phyloP scores from a whole-genome alignment of 1,140 invertebrate species.

The Potamilus streckersoni region DNA sequence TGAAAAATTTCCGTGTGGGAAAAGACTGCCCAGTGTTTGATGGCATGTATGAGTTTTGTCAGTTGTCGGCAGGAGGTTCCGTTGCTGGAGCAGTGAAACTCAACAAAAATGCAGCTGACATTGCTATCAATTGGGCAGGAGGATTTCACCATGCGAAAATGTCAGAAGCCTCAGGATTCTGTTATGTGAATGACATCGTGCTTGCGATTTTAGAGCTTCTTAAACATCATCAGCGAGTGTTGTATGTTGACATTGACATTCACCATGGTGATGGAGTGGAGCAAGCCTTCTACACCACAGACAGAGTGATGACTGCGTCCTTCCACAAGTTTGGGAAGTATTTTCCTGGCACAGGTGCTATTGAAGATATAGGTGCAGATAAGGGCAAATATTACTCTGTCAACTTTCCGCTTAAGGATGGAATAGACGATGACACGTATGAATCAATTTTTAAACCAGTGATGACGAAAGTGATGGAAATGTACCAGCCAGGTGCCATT shows the following conservation, averaged over 20 bases:
- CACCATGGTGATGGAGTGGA: slow-evolving; percentile 99
- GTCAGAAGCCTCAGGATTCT: slow-evolving; percentile 97
- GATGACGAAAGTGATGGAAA: slow-evolving; percentile 98
- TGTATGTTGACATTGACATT: slow-evolving; percentile 99
- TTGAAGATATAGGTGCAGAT: slow-evolving; percentile 94
- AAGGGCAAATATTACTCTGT: slow-evolving; percentile 99
- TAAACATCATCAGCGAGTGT: slow-evolving; percentile 90
- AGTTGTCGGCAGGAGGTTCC: slow-evolving; percentile 77
- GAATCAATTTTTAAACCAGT: slow-evolving; percentile 96
- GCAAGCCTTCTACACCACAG: slow-evolving; percentile 98
- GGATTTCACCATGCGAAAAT: slow-evolving; percentile 99
- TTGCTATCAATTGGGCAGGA: slow-evolving; percentile 99
- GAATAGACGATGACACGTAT: slow-evolving; percentile 97
- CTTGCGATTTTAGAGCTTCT: slow-evolving; percentile 97
- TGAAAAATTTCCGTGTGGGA: slow-evolving; percentile 95
- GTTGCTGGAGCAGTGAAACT: slow-evolving; percentile 68
- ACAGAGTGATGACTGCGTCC: slow-evolving; percentile 99
- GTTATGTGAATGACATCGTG: slow-evolving; percentile 99
- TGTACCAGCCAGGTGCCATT: slow-evolving; percentile 97
- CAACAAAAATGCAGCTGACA: slow-evolving; percentile 78
- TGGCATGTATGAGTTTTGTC: slow-evolving; percentile 99
- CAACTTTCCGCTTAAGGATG: slow-evolving; percentile 97
- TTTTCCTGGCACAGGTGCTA: slow-evolving; percentile 91
- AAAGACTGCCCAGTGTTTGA: slow-evolving; percentile 96
- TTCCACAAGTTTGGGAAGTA: slow-evolving; percentile 99